Base-by-base conservation (phyloP, 1,140 invertebrate species). In the Drosophila jambulina region DNA sequence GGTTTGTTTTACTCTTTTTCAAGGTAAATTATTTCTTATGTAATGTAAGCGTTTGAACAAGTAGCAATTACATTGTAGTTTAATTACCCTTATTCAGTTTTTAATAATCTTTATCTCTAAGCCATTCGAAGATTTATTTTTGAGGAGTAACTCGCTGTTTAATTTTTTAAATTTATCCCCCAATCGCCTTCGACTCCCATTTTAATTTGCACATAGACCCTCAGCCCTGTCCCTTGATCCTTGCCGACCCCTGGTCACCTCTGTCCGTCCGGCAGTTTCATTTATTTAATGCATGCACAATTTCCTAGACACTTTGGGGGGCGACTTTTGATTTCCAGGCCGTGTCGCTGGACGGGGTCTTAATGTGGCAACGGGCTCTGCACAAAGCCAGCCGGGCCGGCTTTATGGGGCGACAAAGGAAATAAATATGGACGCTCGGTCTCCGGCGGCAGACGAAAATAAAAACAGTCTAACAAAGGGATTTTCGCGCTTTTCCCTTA, bases 211-310 rank as follows among this genome's bases (percentile, higher is more conserved):
- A 64, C 68, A 76, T 48, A 58, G 45, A 68, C 34, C 51, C 65
- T 36, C n/a, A 25, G 38, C 36, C 3, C n/a, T 40, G 32, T 43
- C 32, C 42, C 32, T 17, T 72, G 38, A 45, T 34, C 21, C 46
- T 27, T 42, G 54, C 62, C 77, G 40, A 60, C 72, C 75, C 80
- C 56, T 72, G 83, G 85, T 81, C 80, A 84, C 74, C 74, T 84
- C 77, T 63, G 67, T 78, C 71, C 62, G 57, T 53, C 63, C 46
- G 75, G 83, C 75, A 82, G 74, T 90, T 90, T 90, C 85, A 90
- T 90, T 90, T 90, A 90, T 90, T 90, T 90, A 90, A 90, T 90
- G 81, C 85, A 90, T 85, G 82, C 82, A 82, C 86, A 90, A 90
- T 90, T 90, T 90, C 83, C 86, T 90, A 91, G 85, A 90, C 85